Base-by-base conservation (phyloP, 2,797 vertebrate species). In the Mormyrops attenuatus region DNA sequence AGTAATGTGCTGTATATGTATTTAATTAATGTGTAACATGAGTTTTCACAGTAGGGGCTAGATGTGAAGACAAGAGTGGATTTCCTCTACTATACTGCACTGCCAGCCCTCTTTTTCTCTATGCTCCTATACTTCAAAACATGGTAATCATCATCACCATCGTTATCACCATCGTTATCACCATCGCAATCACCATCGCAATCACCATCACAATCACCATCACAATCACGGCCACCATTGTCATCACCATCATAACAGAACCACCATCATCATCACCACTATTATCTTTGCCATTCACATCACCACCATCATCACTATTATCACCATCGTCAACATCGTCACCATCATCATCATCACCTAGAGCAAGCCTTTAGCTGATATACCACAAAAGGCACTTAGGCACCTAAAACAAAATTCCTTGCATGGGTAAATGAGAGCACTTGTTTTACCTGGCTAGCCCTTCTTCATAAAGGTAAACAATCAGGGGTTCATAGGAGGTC, bases 391-490 rank as follows among this genome's bases (percentile, higher is more conserved):
- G 7, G 7, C 60, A 63, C 22, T 26, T 11, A n/a, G 60, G 0
- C 52, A 41, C 3, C 8, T 38, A 88, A 49, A 66, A 88, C 34
- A 44, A 7, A 66, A 4, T 9, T 49, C 55, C 30, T 87, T 3
- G 30, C 22, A 60, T 60, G 53, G 41, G 9, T 30, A 13, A 26
- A 30, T 86, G 26, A 17, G 4, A 34, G 6, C n/a, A 55, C 50
- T 17, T 9, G 47, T 3, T 92, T 95, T 95, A 99, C 98, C 98
- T 97, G 50, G 98, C 97, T 84, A 99, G 92, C 85, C 98, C 98
- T 93, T 99, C 99, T 93, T 99, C 98, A 3, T 99, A 99, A 88
- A 99, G 96, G 89, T 99, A 99, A 92, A 99, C 95, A 89, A 98
- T 94, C 57, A 99, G 95, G 0, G 99, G 98, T 90, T 99, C 98